phyloP scores from a whole-genome alignment of 2,888 invertebrate species.

The Lamproptera curius region DNA sequence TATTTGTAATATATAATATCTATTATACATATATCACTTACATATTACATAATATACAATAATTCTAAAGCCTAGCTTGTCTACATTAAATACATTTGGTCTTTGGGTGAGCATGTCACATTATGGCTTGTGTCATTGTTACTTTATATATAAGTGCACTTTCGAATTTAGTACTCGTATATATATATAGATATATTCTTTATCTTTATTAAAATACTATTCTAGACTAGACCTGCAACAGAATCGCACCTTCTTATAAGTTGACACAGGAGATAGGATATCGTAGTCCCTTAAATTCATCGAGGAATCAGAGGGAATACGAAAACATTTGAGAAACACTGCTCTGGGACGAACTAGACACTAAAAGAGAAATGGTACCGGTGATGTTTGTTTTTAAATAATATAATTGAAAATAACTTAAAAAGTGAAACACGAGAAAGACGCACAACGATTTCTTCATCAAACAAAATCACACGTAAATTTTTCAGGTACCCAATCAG shows the following conservation, averaged over 20 bases:
- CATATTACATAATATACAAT: conserved; percentile 47
- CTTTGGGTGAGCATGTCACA: conserved; percentile 76
- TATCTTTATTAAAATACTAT: conserved; percentile 49
- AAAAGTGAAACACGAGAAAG: conserved; percentile 25
- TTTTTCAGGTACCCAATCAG: conserved; percentile 69
- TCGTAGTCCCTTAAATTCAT: conserved; percentile 52
- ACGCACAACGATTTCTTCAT: conserved; percentile 27
- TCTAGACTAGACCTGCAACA: conserved; percentile 70
- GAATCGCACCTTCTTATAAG: conserved; percentile 37
- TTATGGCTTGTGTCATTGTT: conserved; percentile 70
- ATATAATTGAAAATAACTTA: conserved; percentile 31
- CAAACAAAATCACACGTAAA: conserved; percentile 43
- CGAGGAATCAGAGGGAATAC: conserved; percentile 37
- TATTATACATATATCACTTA: conserved; percentile 55
- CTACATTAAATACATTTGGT: conserved; percentile 74
- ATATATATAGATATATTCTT: conserved; percentile 12
- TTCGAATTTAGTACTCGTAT: conserved; percentile 61
- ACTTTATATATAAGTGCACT: conserved; percentile 74
- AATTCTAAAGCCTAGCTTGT: conserved; percentile 63
- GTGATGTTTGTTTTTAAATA: conserved; percentile 20
- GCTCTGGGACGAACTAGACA: conserved; percentile 49
- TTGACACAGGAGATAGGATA: conserved; percentile 32
- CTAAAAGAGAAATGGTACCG: conserved; percentile 30
- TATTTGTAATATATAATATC: conserved; percentile 48
- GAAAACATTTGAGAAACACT: conserved; percentile 74